Base-by-base conservation (phyloP, 2,888 invertebrate species). In the Mimumesa dahlbomi region DNA sequence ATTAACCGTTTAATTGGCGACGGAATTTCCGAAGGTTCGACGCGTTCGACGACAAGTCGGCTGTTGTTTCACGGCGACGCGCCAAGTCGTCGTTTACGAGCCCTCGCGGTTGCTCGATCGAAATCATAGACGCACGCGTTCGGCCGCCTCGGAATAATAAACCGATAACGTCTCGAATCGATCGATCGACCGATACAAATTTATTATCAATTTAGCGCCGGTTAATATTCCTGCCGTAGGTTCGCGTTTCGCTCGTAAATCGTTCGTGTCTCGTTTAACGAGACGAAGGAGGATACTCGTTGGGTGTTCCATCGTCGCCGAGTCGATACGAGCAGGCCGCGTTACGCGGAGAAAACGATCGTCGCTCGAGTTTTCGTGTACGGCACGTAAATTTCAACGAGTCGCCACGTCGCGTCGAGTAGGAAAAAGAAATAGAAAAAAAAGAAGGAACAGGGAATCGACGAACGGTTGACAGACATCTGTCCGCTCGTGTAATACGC, bases 221-320 rank as follows among this genome's bases (percentile, higher is more conserved):
- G n/a, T n/a, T n/a, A n/a, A n/a, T n/a, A n/a, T n/a, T n/a, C n/a
- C n/a, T n/a, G n/a, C n/a, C n/a, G n/a, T n/a, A n/a, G n/a, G n/a
- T n/a, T n/a, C n/a, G n/a, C n/a, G n/a, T n/a, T n/a, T n/a, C n/a
- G n/a, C n/a, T n/a, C n/a, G n/a, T n/a, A n/a, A 40, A 40, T 13
- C 16, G 61, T 63, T 63, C 31, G 66, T 62, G 63, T 50, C 52
- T 31, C 46, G 40, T 46, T 25, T 16, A 34, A 50, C 38, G 34
- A 64, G 48, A 31, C 43, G 14, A 46, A 65, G n/a, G n/a, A 76
- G 75, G 64, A 46, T 64, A 54, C 73, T 4, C 45, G 25, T 42
- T 77, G 73, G 77, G 77, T 75, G 77, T 75, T 59, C 62, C 52
- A 9, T 14, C 22, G 38, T n/a, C n/a, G n/a, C n/a, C n/a, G n/a